phyloP scores from a whole-genome alignment of 2,113 vertebrate genomes.

The Fulmarus glacialis region DNA sequence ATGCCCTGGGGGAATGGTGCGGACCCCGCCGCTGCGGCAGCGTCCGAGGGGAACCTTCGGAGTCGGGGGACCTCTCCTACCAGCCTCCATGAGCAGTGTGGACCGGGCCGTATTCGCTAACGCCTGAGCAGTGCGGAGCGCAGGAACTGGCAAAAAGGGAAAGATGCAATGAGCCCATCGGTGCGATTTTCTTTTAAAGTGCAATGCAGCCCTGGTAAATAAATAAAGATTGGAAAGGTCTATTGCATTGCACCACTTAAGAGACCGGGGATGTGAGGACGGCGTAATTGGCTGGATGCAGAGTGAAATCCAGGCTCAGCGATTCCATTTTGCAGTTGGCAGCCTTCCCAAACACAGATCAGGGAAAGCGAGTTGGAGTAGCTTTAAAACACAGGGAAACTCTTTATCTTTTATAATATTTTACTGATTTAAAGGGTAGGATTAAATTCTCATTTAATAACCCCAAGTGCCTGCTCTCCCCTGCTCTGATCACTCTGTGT shows the following conservation, averaged over 20 bases:
- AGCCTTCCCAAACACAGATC: conserved; percentile 37
- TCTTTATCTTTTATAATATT: conserved; percentile 27
- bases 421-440: conserved; percentile 36
- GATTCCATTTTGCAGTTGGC: conserved; percentile 66
- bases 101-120: accelerated
- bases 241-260: background rate
- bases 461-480: conserved; percentile 1
- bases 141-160: background rate
- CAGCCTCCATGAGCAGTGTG: accelerated
- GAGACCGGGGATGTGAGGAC: background rate
- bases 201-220: background rate
- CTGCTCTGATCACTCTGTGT: background rate
- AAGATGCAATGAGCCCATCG: accelerated
- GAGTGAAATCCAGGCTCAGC: conserved; percentile 51
- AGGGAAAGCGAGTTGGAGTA: background rate
- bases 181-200: background rate
- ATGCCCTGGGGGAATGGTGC: accelerated
- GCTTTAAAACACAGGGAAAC: conserved; percentile 40
- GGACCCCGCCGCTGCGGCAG: accelerated
- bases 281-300: conserved; percentile 27
- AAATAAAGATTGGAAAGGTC: background rate
- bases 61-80: accelerated
- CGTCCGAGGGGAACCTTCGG: accelerated
- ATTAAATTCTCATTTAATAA: conserved; percentile 63
- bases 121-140: accelerated